Evolutionary conservation across 37 sponge, comb jelly and placozoan species (phyloP).

Genomic region (Aplysina aerophoba): DNA sequence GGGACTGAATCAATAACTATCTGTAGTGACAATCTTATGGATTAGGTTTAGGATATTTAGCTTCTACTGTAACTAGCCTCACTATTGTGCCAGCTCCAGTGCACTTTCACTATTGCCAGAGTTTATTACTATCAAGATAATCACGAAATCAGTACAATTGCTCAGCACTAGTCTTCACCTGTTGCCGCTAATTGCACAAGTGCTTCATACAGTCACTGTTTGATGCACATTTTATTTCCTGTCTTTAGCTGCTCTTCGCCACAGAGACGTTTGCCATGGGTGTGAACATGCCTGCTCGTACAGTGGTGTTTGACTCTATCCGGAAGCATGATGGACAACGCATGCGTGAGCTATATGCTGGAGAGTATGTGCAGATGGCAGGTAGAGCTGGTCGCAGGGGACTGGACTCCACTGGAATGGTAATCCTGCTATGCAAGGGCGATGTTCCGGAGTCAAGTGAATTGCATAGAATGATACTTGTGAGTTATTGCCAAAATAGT

Average conservation of each 20-base stretch:
- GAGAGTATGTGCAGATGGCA: slow-evolving; percentile 99
- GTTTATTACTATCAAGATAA: too few species aligned
- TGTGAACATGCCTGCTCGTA: slow-evolving; percentile 99
- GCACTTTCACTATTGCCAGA: too few species aligned
- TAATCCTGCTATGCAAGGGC: slow-evolving; percentile 89
- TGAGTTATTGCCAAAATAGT: slow-evolving; percentile 43
- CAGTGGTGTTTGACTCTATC: slow-evolving; percentile 93
- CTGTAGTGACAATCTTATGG: too few species aligned
- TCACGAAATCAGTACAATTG: too few species aligned
- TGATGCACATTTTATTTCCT: neutral
- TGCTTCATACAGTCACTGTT: neutral
- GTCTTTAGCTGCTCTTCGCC: slow-evolving; percentile 74
- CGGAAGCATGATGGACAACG: slow-evolving; percentile 86
- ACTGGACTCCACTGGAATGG: slow-evolving; percentile 89
- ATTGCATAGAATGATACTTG: slow-evolving; percentile 89
- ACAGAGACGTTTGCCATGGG: slow-evolving; percentile 99
- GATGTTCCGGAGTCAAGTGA: slow-evolving; percentile 90
- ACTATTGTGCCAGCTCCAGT: too few species aligned
- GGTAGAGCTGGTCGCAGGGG: slow-evolving; percentile 98
- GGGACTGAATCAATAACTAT: too few species aligned
- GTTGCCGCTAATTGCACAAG: too few species aligned
- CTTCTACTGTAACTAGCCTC: too few species aligned
- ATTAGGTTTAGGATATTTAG: too few species aligned
- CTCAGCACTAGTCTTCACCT: neutral
- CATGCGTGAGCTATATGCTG: slow-evolving; percentile 77